Evolutionary conservation across 2,888 invertebrate species (phyloP).

Genomic region (Sinodicranocentrus sp.): DNA sequence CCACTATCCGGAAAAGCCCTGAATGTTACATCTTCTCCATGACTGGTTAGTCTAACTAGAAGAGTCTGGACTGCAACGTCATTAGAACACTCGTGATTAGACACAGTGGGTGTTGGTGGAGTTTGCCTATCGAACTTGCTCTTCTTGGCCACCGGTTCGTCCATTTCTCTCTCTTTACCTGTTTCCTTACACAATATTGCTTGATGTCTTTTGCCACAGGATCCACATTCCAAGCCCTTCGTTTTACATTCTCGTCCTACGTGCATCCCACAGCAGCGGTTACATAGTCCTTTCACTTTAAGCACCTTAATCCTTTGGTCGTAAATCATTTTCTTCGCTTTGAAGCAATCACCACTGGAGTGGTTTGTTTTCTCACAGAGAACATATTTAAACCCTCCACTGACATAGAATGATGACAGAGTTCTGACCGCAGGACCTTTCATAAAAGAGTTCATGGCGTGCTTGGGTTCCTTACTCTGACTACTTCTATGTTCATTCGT

Average conservation of each 20-base stretch:
- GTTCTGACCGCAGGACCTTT: too few relatives aligned
- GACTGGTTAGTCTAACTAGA: not conserved
- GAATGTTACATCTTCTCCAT: not conserved
- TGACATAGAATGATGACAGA: not conserved
- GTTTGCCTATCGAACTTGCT: too few relatives aligned
- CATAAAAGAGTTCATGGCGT: too few relatives aligned
- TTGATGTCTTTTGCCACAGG: slow-evolving; percentile 6
- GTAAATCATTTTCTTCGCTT: slow-evolving; percentile 6
- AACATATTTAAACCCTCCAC: not conserved
- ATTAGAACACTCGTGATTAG: not conserved
- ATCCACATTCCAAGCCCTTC: not conserved
- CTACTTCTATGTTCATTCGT: not conserved
- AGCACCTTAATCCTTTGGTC: slow-evolving; percentile 4
- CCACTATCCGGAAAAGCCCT: slow-evolving; percentile 22
- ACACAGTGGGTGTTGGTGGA: too few relatives aligned
- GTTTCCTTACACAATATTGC: not conserved
- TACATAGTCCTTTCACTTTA: slow-evolving; percentile 4
- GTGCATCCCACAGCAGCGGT: slow-evolving; percentile 10
- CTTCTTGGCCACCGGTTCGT: too few relatives aligned
- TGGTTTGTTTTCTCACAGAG: slow-evolving; percentile 24
- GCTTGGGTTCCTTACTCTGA: not conserved
- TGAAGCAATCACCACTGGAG: not conserved
- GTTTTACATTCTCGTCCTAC: not conserved
- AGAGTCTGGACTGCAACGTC: slow-evolving; percentile 25
- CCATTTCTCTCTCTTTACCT: too few relatives aligned